Evolutionary conservation across 2,797 vertebrate species (phyloP).

Genomic region (Orestias chungarensis): DNA sequence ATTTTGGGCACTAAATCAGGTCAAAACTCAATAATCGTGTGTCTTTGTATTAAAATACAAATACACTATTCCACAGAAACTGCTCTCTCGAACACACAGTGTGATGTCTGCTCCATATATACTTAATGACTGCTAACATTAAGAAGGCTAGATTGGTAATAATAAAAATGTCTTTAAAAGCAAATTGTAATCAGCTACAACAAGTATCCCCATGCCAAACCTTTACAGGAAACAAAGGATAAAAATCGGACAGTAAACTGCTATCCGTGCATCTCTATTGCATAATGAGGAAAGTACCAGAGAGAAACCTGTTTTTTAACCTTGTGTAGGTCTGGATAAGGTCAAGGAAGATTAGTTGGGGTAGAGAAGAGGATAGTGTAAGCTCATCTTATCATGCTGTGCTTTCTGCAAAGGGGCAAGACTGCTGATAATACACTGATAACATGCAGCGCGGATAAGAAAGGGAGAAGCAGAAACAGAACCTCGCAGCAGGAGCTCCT

Average conservation of each 20-base stretch:
- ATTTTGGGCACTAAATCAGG: not conserved
- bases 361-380: slow-evolving; percentile 58
- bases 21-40: not conserved
- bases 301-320: slow-evolving; percentile 44
- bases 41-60: not conserved
- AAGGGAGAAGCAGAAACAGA: slow-evolving; percentile 56
- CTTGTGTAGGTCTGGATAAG: slow-evolving; percentile 49
- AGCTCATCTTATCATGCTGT: slow-evolving; percentile 58
- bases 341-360: slow-evolving; percentile 55
- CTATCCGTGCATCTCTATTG: not conserved
- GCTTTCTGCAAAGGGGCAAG: slow-evolving; percentile 59
- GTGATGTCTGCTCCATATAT: not conserved
- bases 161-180: not conserved
- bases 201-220: not conserved
- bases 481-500: slow-evolving; percentile 63
- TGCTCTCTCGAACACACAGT: not conserved
- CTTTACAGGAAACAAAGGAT: not conserved
- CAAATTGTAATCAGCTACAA: not conserved
- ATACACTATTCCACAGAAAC: not conserved
- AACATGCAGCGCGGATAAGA: slow-evolving; percentile 40
- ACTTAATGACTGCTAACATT: not conserved
- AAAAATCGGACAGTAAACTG: not conserved
- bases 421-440: slow-evolving; percentile 68
- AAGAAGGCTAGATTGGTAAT: too few species aligned
- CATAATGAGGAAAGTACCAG: slow-evolving; percentile 24